These are phyloP conservation scores for Porites lutea DNA, from an alignment of 64 coral and sea anemone species.

Conservation along the genomic window DNA sequence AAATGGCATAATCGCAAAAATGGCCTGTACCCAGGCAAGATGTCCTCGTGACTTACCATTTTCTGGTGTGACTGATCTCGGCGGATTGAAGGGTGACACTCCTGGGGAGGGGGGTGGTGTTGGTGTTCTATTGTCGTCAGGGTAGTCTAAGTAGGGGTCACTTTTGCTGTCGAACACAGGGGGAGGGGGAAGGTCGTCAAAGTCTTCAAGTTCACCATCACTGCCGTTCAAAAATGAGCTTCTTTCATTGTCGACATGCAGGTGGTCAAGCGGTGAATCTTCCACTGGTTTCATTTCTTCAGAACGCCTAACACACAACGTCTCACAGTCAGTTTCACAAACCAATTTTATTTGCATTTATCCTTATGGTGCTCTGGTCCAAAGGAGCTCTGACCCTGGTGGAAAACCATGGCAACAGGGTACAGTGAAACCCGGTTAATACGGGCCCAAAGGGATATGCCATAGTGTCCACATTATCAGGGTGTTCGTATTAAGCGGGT, in stretches of 20 bases:
- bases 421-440: too few relatives aligned
- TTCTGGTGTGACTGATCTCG: constrained; percentile 14
- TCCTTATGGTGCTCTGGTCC: too few relatives aligned
- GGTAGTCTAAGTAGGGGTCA: constrained; percentile 42
- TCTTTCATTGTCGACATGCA: constrained; percentile 48
- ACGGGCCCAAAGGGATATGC: too few relatives aligned
- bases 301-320: neutral
- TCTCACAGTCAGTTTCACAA: neutral
- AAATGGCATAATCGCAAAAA: too few relatives aligned
- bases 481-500: too few relatives aligned
- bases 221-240: constrained; percentile 61
- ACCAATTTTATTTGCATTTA: neutral
- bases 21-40: neutral
- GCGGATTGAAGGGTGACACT: constrained; percentile 39
- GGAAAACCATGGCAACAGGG: too few relatives aligned
- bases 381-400: too few relatives aligned
- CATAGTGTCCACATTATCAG: too few relatives aligned
- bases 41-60: neutral
- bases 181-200: constrained; percentile 53
- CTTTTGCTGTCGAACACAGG: constrained; percentile 1
- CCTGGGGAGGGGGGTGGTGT: constrained; percentile 43
- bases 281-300: constrained; percentile 59
- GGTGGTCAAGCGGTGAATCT: constrained; percentile 54
- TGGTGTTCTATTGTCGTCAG: constrained; percentile 39
- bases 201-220: constrained; percentile 8